phyloP scores from a whole-genome alignment of 2,797 vertebrate genomes.

The Sebastes aleutianus region DNA sequence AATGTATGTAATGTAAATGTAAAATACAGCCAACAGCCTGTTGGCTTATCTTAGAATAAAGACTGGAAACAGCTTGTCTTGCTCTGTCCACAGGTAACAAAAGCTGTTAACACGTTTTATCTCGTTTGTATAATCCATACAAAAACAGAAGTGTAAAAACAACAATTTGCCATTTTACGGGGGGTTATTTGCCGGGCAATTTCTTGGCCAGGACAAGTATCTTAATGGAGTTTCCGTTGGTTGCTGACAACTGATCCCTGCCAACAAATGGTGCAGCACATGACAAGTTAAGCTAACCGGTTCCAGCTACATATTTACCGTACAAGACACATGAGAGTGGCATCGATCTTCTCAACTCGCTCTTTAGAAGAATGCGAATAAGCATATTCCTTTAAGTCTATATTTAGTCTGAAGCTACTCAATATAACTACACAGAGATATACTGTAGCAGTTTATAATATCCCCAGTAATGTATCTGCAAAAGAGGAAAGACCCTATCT shows the following conservation, averaged over 20 bases:
- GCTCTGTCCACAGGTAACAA: background rate
- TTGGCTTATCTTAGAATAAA: background rate
- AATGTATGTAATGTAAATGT: too few relatives aligned
- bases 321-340: background rate
- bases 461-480: conserved; percentile 6
- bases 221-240: background rate
- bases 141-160: background rate
- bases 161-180: background rate
- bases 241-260: background rate
- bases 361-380: background rate
- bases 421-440: background rate
- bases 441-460: background rate
- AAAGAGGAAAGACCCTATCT: conserved; percentile 15
- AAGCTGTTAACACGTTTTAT: background rate
- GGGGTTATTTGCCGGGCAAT: too few relatives aligned
- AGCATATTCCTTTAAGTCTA: background rate
- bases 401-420: background rate
- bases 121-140: background rate
- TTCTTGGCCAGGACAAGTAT: background rate
- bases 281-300: background rate
- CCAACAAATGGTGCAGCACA: background rate
- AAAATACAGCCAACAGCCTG: background rate
- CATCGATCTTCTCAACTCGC: background rate
- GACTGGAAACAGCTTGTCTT: background rate
- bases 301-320: background rate